phyloP scores from a whole-genome alignment of 1,140 invertebrate genomes.

The Drosophila punjabiensis region DNA sequence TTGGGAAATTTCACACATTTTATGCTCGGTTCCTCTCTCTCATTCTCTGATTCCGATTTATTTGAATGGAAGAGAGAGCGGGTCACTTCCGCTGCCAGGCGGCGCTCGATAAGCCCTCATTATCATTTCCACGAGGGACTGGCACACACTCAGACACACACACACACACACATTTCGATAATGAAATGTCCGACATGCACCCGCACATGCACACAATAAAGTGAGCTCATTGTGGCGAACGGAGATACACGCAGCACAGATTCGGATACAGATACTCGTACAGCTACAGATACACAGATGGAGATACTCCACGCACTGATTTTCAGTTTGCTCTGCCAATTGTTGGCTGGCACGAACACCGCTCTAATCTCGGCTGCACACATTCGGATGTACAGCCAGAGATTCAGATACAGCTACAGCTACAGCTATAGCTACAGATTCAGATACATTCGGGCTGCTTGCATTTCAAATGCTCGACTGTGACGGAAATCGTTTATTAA shows the following conservation, averaged over 20 bases:
- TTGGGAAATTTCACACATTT: conserved; percentile 37
- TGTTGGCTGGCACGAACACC: conserved; percentile 70
- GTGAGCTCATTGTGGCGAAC: conserved; percentile 73
- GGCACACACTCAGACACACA: background rate
- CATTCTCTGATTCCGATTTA: conserved; percentile 27
- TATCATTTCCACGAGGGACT: conserved; percentile 63
- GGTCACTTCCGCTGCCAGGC: conserved; percentile 36
- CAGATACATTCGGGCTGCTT: conserved; percentile 32
- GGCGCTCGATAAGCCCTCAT: conserved; percentile 72
- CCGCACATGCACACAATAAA: conserved; percentile 69
- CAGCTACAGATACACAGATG: conserved; percentile 50
- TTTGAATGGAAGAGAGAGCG: conserved; percentile 35
- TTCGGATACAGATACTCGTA: conserved; percentile 32
- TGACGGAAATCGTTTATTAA: conserved; percentile 81
- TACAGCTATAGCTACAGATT: conserved; percentile 7
- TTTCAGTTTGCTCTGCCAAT: conserved; percentile 69
- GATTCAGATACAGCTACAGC: conserved; percentile 2
- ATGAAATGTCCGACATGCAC: conserved; percentile 79
- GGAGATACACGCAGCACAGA: conserved; percentile 45
- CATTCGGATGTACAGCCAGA: conserved; percentile 18
- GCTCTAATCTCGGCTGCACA: conserved; percentile 74
- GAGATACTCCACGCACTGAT: conserved; percentile 75
- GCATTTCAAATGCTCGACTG: conserved; percentile 60
- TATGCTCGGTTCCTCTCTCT: background rate
- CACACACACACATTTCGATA: conserved; percentile 58